Evolutionary conservation across 1,140 invertebrate species (phyloP), one percentile per base, ranked within the genome.

Genomic region (Brachionus koreanus): DNA sequence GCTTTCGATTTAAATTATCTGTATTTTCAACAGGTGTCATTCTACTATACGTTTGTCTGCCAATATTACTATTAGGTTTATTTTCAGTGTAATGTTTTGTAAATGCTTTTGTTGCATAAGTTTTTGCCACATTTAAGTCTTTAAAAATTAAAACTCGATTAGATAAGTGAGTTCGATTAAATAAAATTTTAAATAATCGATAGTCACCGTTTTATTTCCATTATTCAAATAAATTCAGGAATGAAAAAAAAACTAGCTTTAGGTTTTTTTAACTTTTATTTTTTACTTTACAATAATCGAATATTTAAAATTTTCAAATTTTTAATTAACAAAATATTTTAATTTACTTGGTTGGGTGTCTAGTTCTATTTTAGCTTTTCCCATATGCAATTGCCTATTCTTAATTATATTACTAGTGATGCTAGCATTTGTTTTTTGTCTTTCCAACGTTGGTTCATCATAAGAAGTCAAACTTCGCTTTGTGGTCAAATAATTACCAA

Each of bases 341-440:
- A 65, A 39, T 65, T 79, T 79, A 79, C 76, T 57, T 79, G 76
- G 46, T 19, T 79, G 76, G 2, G 76, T 61, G 37, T 79, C 76
- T 37, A 79, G 23, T 35, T 79, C 76, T 25, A 79, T 79, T 79
- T 79, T 79, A 35, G 76, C 76, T 39, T 65, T 57, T 23, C 76
- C 76, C 76, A 79, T 79, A 9, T 79, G 76, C 23, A 79, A 65
- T 79, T 79, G 76, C 5, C 76, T 6, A 65, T 42, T 79, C 57
- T 79, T 79, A 4, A 79, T 42, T 43, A 65, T 65, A n/a, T 65
- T 65, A 33, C 25, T 57, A 4, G 65, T 69, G n/a, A 69, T 37
- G 33, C 43, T 74, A 9, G 69, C 10, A 74, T 46, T 74, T 25
- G 69, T 74, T 29, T 79, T 79, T 16, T 79, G 46, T 13, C 46